Base-by-base conservation (phyloP, 2,113 vertebrate genomes). In the Pyxicephalus adspersus region DNA sequence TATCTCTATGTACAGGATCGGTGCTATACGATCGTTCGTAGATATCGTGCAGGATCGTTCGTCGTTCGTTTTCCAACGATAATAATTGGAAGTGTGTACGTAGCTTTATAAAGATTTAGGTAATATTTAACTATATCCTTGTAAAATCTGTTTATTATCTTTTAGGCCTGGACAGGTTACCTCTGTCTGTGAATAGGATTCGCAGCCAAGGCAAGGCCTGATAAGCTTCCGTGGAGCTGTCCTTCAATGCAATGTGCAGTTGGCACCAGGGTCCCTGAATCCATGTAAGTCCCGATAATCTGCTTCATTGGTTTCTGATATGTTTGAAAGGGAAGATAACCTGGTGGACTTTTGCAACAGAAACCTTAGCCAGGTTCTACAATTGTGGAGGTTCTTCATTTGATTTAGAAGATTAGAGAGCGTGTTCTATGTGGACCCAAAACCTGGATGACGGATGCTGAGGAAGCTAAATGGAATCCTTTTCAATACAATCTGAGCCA, bases 161-260 rank as follows among this genome's bases (percentile, higher is more conserved):
- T 66, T 18, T 63, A 84, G 83, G 83, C 17, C 75, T 84, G 28
- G 78, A 84, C 31, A 81, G 65, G 29, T 77, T 81, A 57, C 72
- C 80, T 16, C 52, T 82, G 18, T 74, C 80, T 38, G 80, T 82
- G 26, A 82, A 65, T 15, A 74, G 64, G 58, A 66, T 55, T 55
- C 63, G 71, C 23, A 82, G 31, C 66, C 70, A 65, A 75, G 80
- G 80, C 19, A 82, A 82, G 38, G 29, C 31, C 18, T 82, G 71
- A 82, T 17, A 58, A 50, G 31, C 34, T 17, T 65, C 16, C 51
- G 25, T 45, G 61, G 29, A 22, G 29, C 50, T 34, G 19, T 54
- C 34, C 23, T n/a, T 64, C 25, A 29, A 15, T 19, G 38, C 5
- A 23, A 18, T 9, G 11, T 38, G 52, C 71, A 65, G 50, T 31